A percentile compares a stretch with the other conserved stretches of the same genome.
Conservation (phyloP, 2,113 vertebrate genomes). For the Psilopsiagon aymara region DNA sequence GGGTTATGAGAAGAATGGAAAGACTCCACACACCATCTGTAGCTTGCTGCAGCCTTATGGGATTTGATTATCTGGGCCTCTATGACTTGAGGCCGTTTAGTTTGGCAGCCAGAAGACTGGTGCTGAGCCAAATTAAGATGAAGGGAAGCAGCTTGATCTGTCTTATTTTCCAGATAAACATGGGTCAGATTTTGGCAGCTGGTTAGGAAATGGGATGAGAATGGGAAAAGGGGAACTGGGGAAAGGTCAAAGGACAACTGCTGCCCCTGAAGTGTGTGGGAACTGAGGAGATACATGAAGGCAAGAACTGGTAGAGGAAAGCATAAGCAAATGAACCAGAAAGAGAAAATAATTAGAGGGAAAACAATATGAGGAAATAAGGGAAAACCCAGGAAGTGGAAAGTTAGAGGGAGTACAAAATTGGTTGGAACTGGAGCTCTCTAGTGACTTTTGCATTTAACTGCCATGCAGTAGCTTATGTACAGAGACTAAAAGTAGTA, state of each 20-base stretch:
- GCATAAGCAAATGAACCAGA: not conserved
- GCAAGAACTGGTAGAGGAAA: not conserved
- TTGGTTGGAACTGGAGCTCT: not conserved
- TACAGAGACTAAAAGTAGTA: not conserved
- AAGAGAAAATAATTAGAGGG: not conserved
- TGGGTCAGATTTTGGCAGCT: not conserved
- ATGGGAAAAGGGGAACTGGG: not conserved
- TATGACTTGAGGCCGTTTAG: not conserved
- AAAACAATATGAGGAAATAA: slow-evolving; percentile 27
- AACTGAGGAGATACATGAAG: not conserved
- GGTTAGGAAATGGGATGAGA: slow-evolving; percentile 5
- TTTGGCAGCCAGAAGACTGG: not conserved
- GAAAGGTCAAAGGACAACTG: not conserved
- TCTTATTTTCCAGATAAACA: slow-evolving; percentile 6
- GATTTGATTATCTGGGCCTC: not conserved
- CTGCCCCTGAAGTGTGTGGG: not conserved
- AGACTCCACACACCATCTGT: not conserved
- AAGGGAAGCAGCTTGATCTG: not conserved
- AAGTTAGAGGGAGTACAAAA: not conserved
- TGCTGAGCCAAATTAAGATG: slow-evolving; percentile 3
- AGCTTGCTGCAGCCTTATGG: not conserved
- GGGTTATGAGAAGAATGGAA: not conserved
- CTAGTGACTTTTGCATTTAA: not conserved
- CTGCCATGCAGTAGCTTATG: not conserved
- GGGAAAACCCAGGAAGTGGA: not conserved